A percentile compares a stretch with the other conserved stretches of the same genome.
These are phyloP conservation scores for Orbicella faveolata DNA, from an alignment of 64 coral and sea anemone species.

Conservation along the genomic window DNA sequence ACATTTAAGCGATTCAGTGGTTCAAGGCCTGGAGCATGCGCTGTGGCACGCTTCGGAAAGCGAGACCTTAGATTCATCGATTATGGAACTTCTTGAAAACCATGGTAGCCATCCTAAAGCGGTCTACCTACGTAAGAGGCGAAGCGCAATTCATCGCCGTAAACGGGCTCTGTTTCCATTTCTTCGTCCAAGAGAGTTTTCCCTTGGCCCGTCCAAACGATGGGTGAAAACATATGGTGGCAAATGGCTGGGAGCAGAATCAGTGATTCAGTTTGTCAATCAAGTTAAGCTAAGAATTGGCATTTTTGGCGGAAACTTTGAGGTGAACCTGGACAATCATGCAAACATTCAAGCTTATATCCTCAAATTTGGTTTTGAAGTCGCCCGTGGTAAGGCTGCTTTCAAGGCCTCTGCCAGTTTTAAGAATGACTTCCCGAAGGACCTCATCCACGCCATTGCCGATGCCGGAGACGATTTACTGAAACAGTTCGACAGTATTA, in stretches of 20 bases:
- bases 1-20: slow-evolving; percentile 42
- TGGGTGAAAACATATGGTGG: slow-evolving; percentile 80
- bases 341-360: slow-evolving; percentile 72
- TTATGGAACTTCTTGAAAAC: slow-evolving; percentile 75
- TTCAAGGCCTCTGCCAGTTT: slow-evolving; percentile 89
- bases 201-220: slow-evolving; percentile 66
- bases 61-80: slow-evolving; percentile 64
- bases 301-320: slow-evolving; percentile 86
- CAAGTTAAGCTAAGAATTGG: slow-evolving; percentile 75
- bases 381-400: slow-evolving; percentile 84
- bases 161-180: slow-evolving; percentile 86
- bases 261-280: slow-evolving; percentile 67
- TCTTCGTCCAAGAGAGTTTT: slow-evolving; percentile 75
- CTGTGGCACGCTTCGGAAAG: slow-evolving; percentile 69
- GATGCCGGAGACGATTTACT: slow-evolving; percentile 79
- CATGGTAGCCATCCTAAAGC: slow-evolving; percentile 65
- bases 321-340: slow-evolving; percentile 84
- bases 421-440: slow-evolving; percentile 95
- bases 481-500: slow-evolving; percentile 54
- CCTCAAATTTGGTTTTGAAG: slow-evolving; percentile 72
- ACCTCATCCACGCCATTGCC: slow-evolving; percentile 75
- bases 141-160: slow-evolving; percentile 45
- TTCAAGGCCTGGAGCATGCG: slow-evolving; percentile 79
- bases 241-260: slow-evolving; percentile 75
- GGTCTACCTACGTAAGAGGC: slow-evolving; percentile 55